Base-by-base conservation (phyloP, 1,140 invertebrate genomes). In the Drosophila obscura region DNA sequence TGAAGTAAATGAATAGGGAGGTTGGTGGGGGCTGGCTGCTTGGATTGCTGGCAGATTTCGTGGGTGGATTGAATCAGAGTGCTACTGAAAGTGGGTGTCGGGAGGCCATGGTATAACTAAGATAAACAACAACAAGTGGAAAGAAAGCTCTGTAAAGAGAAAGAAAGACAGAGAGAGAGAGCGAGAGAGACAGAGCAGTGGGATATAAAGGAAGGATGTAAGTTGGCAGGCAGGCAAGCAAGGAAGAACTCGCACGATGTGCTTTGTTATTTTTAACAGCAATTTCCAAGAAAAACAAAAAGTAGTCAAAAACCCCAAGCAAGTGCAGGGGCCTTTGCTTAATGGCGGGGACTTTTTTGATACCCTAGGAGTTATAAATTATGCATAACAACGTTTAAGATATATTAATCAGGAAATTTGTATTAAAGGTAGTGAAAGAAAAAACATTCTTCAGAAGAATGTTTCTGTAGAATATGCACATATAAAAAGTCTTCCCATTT, bases 241-340 rank as follows among this genome's bases (percentile, higher is more conserved):
- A 61, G 35, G 71, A 66, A 80, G 35, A 87, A 62, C 83, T 77
- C 83, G 74, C 71, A 68, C 75, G 64, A 79, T 63, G 44, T 69
- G 83, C 83, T 83, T 83, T 87, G 83, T 87, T 87, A 88, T 87
- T 87, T 79, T 88, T 87, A 88, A 83, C 72, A 88, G 83, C 83
- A 87, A 87, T 87, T 87, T 77, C 64, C 76, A 87, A 88, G 83
- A 80, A 87, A 88, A 87, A 88, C 83, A 87, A 88, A 71, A 73
- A 65, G 64, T 39, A 39, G 11, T 39, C 35, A 39, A 71, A 62
- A 76, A 24, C 22, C 59, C 67, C 58, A 73, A 75, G 63, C 48
- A 35, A 45, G 46, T 41, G 24, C 16, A 56, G 61, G 31, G 46
- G 43, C 13, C 41, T 22, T 44, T 52, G 26, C 5, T n/a, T 39